A percentile compares a stretch with the other conserved stretches of the same genome.
Conservation (phyloP, 1,140 invertebrate species). For the Drosophila lacertosa region DNA sequence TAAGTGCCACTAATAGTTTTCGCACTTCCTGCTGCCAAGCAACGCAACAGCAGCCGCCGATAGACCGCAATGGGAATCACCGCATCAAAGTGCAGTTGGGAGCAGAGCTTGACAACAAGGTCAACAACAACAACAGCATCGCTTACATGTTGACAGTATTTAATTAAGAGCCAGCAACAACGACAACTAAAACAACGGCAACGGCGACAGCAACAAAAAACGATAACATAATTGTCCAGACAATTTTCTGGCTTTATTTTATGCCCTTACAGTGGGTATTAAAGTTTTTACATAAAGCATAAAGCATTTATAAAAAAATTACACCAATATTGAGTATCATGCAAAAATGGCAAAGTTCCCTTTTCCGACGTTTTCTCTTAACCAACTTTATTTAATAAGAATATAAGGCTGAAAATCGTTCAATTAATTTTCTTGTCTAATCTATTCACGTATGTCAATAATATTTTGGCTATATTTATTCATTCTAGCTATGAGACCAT, state of each 20-base stretch:
- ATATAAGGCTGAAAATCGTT: too few relatives aligned
- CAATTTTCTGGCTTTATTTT: slow-evolving; percentile 2
- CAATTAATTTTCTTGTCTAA: too few relatives aligned
- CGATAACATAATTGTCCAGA: slow-evolving; percentile 50
- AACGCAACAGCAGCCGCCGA: not conserved
- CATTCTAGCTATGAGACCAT: too few relatives aligned
- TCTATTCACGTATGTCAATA: too few relatives aligned
- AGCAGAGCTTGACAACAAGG: slow-evolving; percentile 34
- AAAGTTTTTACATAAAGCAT: not conserved
- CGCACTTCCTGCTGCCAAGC: slow-evolving; percentile 72
- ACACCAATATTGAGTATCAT: too few relatives aligned
- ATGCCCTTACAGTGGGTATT: not conserved
- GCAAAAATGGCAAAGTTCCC: not conserved
- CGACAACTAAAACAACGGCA: slow-evolving; percentile 11
- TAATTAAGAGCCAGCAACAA: slow-evolving; percentile 62
- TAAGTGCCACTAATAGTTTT: slow-evolving; percentile 82
- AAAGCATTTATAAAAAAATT: too few relatives aligned
- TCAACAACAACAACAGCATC: slow-evolving; percentile 21
- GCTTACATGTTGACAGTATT: slow-evolving; percentile 70
- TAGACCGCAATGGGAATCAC: slow-evolving; percentile 26
- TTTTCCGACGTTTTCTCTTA: too few relatives aligned
- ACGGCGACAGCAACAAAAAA: slow-evolving; percentile 27
- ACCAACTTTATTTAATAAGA: too few relatives aligned
- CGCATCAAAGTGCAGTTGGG: slow-evolving; percentile 57
- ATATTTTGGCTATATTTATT: too few relatives aligned